phyloP scores from a whole-genome alignment of 1,140 invertebrate genomes.

The Venturia canescens region DNA sequence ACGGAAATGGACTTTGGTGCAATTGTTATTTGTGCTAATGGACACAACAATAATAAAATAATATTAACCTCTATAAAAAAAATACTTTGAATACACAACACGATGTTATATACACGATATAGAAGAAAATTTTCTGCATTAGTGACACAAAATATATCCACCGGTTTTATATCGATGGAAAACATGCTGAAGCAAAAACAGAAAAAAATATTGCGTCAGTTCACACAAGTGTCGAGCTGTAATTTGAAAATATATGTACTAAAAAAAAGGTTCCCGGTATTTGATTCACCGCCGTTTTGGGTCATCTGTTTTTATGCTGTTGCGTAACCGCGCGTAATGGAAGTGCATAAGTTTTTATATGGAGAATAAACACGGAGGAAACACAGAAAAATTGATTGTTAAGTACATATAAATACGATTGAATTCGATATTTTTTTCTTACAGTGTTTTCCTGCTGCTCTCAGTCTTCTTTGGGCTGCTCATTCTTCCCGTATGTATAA shows the following conservation, averaged over 20 bases:
- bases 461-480: background rate
- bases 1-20: no score
- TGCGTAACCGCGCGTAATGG: background rate
- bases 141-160: no score
- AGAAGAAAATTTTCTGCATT: no score
- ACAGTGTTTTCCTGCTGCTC: background rate
- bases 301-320: background rate
- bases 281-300: background rate
- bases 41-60: no score
- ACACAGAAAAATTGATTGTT: background rate
- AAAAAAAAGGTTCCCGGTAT: background rate
- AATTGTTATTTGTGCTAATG: no score
- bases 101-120: no score
- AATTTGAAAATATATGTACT: background rate
- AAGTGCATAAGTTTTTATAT: background rate
- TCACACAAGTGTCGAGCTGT: background rate
- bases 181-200: no score
- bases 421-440: background rate
- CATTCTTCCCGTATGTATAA: constrained; percentile 7
- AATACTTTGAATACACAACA: no score
- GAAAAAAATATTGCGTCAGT: no score
- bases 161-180: no score
- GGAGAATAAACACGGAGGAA: background rate
- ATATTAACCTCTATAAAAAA: no score
- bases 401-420: background rate